Conservation (phyloP, 2,888 invertebrate genomes). For the Augiades crinisus region DNA sequence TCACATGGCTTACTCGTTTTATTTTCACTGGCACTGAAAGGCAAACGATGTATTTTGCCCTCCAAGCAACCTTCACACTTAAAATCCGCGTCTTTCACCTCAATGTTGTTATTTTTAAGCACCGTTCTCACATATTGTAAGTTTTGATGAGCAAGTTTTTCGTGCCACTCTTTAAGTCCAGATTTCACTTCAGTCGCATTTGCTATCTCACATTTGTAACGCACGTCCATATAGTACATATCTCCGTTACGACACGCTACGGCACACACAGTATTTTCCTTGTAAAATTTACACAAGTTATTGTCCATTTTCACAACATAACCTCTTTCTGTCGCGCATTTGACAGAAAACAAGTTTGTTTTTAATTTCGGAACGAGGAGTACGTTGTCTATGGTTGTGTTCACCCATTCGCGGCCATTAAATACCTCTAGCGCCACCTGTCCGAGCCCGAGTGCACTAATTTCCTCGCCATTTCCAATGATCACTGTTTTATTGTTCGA, state of each 20-base stretch:
- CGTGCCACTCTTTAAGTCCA: constrained; percentile 30
- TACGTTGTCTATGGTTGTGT: constrained; percentile 36
- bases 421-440: constrained; percentile 32
- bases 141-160: constrained; percentile 33
- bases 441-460: constrained; percentile 29
- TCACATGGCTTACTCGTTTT: constrained; percentile 29
- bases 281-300: not conserved
- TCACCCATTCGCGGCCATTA: constrained; percentile 34
- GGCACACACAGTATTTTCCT: constrained; percentile 16
- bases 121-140: constrained; percentile 24
- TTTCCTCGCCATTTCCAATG: constrained; percentile 31
- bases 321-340: too few species aligned
- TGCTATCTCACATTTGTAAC: too few species aligned
- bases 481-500: constrained; percentile 28
- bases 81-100: not conserved
- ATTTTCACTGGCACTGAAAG: not conserved
- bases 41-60: constrained; percentile 4
- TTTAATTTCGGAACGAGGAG: constrained; percentile 33
- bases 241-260: not conserved
- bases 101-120: not conserved
- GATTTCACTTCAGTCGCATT: constrained; percentile 5
- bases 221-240: too few species aligned
- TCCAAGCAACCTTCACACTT: not conserved
- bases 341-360: too few species aligned
- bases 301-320: not conserved